These are phyloP conservation scores for Apotomis capreana DNA, from an alignment of 2,888 invertebrate species.

Conservation along the genomic window DNA sequence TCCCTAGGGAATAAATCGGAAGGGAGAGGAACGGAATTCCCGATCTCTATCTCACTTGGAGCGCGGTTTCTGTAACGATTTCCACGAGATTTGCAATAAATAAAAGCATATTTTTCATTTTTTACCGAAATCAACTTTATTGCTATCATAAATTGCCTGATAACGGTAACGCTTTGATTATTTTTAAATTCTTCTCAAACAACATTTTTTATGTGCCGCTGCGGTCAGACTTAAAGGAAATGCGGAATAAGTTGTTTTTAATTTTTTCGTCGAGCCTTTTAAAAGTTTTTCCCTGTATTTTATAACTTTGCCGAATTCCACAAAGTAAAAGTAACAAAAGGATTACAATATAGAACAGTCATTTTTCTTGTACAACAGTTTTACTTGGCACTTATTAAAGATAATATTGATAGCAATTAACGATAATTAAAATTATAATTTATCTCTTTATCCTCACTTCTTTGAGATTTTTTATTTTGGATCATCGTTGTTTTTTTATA, in stretches of 20 bases:
- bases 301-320: neutral
- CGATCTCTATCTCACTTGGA: constrained; percentile 59
- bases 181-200: constrained; percentile 31
- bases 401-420: constrained; percentile 6
- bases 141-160: constrained; percentile 35
- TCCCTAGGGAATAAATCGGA: constrained; percentile 68
- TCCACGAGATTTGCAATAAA: constrained; percentile 53
- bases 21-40: constrained; percentile 61
- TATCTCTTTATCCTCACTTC: no score
- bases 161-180: constrained; percentile 32
- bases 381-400: neutral
- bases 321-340: constrained; percentile 1
- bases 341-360: neutral
- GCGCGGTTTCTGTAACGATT: constrained; percentile 55
- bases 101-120: constrained; percentile 20
- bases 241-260: constrained; percentile 22
- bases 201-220: neutral
- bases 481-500: no score
- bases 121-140: constrained; percentile 32
- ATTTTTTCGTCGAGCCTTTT: constrained; percentile 17
- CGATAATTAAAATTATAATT: neutral
- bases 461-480: no score
- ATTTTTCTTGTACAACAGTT: neutral
- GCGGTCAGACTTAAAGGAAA: constrained; percentile 20
- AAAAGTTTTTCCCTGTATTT: constrained; percentile 13